Base-by-base conservation (phyloP, 2,113 vertebrate species). In the Corythornis madagascariensis region DNA sequence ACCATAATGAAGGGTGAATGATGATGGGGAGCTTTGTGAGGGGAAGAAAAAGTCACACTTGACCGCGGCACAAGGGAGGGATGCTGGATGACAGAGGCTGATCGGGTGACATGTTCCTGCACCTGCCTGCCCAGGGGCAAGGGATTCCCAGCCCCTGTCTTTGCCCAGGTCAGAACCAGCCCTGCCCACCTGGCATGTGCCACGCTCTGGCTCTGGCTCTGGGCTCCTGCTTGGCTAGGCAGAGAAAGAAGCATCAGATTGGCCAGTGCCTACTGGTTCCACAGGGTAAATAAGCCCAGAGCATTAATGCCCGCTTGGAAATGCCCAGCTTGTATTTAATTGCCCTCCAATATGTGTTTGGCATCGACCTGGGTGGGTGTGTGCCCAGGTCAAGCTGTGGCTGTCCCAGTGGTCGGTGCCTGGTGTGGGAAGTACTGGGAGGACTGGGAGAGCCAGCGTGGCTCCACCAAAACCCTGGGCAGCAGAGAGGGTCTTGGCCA, bases 171-270 rank as follows among this genome's bases (percentile, higher is more conserved):
- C 1, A 4, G 31, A 65, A 31, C 60, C 69, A 24, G 31, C 20
- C 20, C n/a, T 0, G 2, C n/a, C 50, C 14, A 11, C 19, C 7
- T 0, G 2, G 29, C 38, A 6, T 1, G 0, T 24, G 15, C 59
- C 10, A 12, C n/a, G 57, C 13, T 43, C 10, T 9, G 9, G 69
- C 50, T 57, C 53, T 43, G n/a, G 10, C 4, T 4, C 40, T 61
- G 48, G 35, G 40, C 66, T 57, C 10, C 86, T 47, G 52, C 19
- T 18, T 6, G 0, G 0, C 1, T 9, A 4, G 47, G 47, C 18
- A 28, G 24, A 14, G 45, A 19, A 26, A 19, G 33, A 10, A 13
- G 7, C 11, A 3, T 16, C 26, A 11, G 26, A 8, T 5, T 22
- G 55, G 43, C 7, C 2, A 5, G 25, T 3, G 42, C 63, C n/a